A percentile compares a stretch with the other conserved stretches of the same genome.
Evolutionary conservation across 2,113 vertebrate species (phyloP).

Genomic region (Colossoma macropomum): DNA sequence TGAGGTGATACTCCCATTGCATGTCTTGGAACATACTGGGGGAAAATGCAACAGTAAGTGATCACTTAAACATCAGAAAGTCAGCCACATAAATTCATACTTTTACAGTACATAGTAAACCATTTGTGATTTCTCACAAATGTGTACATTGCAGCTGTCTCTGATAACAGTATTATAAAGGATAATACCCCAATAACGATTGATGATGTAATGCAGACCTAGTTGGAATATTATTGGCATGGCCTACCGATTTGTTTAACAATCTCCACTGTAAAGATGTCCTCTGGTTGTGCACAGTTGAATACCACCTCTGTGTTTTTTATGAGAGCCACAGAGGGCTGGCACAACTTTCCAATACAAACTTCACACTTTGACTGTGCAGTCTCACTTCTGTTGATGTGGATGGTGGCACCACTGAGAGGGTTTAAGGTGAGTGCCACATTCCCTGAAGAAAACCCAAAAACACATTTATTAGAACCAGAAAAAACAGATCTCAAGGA

Average conservation of each 20-base stretch:
- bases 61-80: background rate
- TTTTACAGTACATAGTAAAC: too few relatives aligned
- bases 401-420: conserved; percentile 53
- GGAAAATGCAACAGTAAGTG: background rate
- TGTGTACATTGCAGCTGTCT: too few relatives aligned
- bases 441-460: conserved; percentile 44
- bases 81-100: too few relatives aligned
- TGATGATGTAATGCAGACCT: background rate
- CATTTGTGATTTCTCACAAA: too few relatives aligned
- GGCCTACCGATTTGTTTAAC: conserved; percentile 63
- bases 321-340: conserved; percentile 25
- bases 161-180: too few relatives aligned
- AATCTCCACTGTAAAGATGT: conserved; percentile 67
- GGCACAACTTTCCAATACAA: conserved; percentile 53
- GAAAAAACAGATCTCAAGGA: background rate
- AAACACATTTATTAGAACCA: background rate
- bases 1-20: conserved; percentile 74
- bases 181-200: background rate
- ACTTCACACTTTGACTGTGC: conserved; percentile 61
- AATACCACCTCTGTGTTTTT: conserved; percentile 55
- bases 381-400: conserved; percentile 48
- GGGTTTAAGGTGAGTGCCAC: conserved; percentile 49
- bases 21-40: conserved; percentile 78
- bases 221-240: background rate
- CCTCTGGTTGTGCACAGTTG: conserved; percentile 63